Evolutionary conservation across 2,888 invertebrate genomes (phyloP).

Genomic region (Drosophila pegasa): DNA sequence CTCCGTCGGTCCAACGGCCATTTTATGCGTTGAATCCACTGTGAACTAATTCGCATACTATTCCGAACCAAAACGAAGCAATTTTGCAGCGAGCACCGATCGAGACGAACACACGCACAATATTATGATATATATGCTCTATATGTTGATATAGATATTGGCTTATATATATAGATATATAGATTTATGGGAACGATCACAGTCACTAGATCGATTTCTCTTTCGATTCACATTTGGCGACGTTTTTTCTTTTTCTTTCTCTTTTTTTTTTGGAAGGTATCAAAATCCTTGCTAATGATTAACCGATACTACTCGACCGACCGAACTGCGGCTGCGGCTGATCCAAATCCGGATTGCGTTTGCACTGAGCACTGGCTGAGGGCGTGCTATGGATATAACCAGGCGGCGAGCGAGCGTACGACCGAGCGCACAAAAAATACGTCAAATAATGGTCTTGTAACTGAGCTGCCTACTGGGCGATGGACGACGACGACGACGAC

Average conservation of each 20-base stretch:
- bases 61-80: slow-evolving; percentile 73
- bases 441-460: slow-evolving; percentile 83
- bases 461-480: slow-evolving; percentile 81
- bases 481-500: slow-evolving; percentile 46
- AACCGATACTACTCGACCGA: slow-evolving; percentile 47
- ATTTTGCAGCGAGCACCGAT: slow-evolving; percentile 59
- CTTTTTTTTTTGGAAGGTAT: slow-evolving; percentile 8
- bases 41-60: slow-evolving; percentile 85
- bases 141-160: background rate
- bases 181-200: slow-evolving; percentile 25
- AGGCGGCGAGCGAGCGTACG: slow-evolving; percentile 55
- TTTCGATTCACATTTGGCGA: slow-evolving; percentile 17
- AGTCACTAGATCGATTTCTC: slow-evolving; percentile 39
- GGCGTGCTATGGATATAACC: slow-evolving; percentile 73
- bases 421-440: slow-evolving; percentile 78
- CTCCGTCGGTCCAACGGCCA: slow-evolving; percentile 86
- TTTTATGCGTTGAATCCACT: slow-evolving; percentile 86
- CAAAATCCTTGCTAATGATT: slow-evolving; percentile 67
- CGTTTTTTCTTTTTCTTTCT: slow-evolving; percentile 7
- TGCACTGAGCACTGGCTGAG: slow-evolving; percentile 44
- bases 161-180: slow-evolving; percentile 1
- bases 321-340: slow-evolving; percentile 38
- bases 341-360: slow-evolving; percentile 70
- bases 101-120: slow-evolving; percentile 17
- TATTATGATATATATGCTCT: background rate